phyloP scores from a whole-genome alignment of 2,888 invertebrate species.

The Drosophila greeni region DNA sequence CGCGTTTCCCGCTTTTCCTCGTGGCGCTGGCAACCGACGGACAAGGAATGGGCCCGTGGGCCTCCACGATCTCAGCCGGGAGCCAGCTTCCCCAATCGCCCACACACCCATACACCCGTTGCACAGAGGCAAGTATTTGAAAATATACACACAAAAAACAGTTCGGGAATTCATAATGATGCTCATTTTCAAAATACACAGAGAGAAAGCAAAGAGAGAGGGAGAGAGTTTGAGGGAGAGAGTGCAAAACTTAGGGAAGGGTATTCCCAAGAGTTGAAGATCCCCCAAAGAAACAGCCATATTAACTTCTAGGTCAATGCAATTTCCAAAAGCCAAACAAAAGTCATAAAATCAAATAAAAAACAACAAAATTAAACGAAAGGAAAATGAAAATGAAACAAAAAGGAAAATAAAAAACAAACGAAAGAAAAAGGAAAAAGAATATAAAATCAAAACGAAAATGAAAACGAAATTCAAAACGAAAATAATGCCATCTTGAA shows the following conservation, averaged over 20 bases:
- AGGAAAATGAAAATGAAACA: not conserved
- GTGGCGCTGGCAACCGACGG: conserved; percentile 57
- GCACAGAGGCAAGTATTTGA: conserved; percentile 46
- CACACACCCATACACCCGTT: conserved; percentile 12
- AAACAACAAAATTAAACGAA: not conserved
- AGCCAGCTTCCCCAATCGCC: conserved; percentile 41
- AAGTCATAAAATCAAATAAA: conserved; percentile 23
- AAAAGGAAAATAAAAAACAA: not conserved
- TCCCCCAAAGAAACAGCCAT: conserved; percentile 16
- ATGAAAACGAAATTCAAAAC: not conserved
- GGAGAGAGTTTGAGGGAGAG: not conserved
- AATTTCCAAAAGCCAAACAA: conserved; percentile 36
- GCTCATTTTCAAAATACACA: conserved; percentile 39
- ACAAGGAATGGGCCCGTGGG: conserved; percentile 66
- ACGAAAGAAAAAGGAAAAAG: not conserved
- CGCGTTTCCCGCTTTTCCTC: conserved; percentile 62
- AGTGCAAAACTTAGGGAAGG: conserved; percentile 47
- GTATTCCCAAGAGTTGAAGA: conserved; percentile 36
- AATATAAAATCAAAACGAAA: conserved; percentile 14
- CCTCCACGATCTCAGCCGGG: conserved; percentile 58
- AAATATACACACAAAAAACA: conserved; percentile 37
- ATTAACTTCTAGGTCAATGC: conserved; percentile 43
- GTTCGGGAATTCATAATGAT: conserved; percentile 44
- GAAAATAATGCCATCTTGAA: not conserved
- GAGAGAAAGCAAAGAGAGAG: conserved; percentile 7